phyloP scores from a whole-genome alignment of 2,797 vertebrate genomes.

The Macroramphosus scolopax region DNA sequence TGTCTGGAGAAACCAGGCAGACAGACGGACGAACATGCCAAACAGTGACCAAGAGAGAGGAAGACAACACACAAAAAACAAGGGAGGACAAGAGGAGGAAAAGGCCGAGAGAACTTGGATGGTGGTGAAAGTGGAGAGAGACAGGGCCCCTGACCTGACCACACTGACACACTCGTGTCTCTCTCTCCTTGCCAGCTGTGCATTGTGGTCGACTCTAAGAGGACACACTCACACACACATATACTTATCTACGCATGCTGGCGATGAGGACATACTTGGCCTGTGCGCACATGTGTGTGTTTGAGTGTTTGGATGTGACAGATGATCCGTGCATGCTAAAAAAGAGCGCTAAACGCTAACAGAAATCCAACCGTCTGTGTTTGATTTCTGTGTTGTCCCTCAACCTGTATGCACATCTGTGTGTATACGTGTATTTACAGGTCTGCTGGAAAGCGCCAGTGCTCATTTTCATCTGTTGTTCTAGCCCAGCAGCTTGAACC shows the following conservation, averaged over 20 bases:
- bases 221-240: constrained; percentile 69
- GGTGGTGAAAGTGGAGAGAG: constrained; percentile 52
- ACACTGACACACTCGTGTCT: constrained; percentile 75
- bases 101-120: constrained; percentile 39
- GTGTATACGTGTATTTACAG: constrained; percentile 57
- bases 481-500: constrained; percentile 35
- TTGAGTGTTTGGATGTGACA: constrained; percentile 49
- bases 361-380: constrained; percentile 55
- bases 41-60: constrained; percentile 57
- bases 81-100: constrained; percentile 37
- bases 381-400: constrained; percentile 62
- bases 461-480: constrained; percentile 67
- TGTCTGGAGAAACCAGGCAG: constrained; percentile 49
- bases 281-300: constrained; percentile 22
- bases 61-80: constrained; percentile 47
- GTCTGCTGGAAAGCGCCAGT: constrained; percentile 53
- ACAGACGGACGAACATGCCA: constrained; percentile 62
- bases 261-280: constrained; percentile 81
- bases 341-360: constrained; percentile 44
- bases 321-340: constrained; percentile 53
- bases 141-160: constrained; percentile 74
- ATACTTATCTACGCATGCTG: constrained; percentile 74
- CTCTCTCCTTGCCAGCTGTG: constrained; percentile 72
- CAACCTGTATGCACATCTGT: constrained; percentile 65
- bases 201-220: constrained; percentile 67